Evolutionary conservation across 2,113 vertebrate species (phyloP).

Genomic region (Periophthalmodon schlosseri): DNA sequence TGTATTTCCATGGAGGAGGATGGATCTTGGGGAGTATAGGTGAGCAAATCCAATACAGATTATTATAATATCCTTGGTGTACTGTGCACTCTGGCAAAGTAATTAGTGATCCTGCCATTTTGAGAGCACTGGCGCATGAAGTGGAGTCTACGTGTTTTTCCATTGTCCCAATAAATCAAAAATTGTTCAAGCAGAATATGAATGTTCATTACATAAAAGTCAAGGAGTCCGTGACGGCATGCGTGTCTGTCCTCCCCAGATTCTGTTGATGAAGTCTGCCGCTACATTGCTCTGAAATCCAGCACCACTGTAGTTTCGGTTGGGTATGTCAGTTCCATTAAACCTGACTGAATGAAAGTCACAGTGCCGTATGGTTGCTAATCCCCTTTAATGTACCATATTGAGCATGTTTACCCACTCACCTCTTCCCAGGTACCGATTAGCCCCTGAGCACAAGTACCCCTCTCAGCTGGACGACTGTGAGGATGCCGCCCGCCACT

Average conservation of each 20-base stretch:
- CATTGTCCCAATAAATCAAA: neutral
- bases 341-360: constrained; percentile 4
- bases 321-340: constrained; percentile 72
- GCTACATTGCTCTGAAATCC: constrained; percentile 75
- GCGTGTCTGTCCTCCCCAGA: constrained; percentile 63
- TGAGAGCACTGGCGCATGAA: neutral
- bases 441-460: constrained; percentile 79
- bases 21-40: constrained; percentile 80
- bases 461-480: constrained; percentile 77
- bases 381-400: constrained; percentile 14
- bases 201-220: neutral
- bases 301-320: constrained; percentile 84
- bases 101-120: neutral
- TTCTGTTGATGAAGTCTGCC: constrained; percentile 77
- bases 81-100: neutral
- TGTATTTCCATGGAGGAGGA: constrained; percentile 86
- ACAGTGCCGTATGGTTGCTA: neutral
- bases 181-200: neutral
- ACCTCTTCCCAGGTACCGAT: constrained; percentile 76
- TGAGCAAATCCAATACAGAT: constrained; percentile 44
- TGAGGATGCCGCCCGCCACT: constrained; percentile 76
- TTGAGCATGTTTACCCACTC: constrained; percentile 13
- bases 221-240: neutral
- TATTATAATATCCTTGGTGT: neutral
- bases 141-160: neutral